A percentile compares a stretch with the other conserved stretches of the same genome.
Evolutionary conservation across 2,888 invertebrate species (phyloP).

Genomic region (Iselma pallidipennis): DNA sequence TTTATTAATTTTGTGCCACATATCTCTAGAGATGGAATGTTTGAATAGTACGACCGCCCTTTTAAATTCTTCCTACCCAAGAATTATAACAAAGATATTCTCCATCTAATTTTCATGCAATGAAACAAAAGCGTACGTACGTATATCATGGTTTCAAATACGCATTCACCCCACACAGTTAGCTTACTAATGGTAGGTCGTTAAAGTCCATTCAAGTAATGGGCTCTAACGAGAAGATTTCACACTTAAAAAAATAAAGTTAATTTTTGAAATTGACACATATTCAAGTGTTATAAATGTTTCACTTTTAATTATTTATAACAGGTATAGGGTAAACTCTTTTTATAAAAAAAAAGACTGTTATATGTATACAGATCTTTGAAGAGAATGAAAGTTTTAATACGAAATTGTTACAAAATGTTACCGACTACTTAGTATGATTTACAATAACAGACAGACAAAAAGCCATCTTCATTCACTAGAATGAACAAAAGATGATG

Average conservation of each 20-base stretch:
- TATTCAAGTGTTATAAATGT: not conserved
- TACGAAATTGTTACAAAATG: not conserved
- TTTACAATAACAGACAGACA: not conserved
- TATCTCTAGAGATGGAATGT: not conserved
- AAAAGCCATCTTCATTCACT: not conserved
- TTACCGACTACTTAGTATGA: not conserved
- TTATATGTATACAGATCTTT: too few species aligned
- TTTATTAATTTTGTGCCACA: not conserved
- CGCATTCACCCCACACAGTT: not conserved
- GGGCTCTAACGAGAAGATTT: not conserved
- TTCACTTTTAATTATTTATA: not conserved
- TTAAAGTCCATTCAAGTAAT: not conserved
- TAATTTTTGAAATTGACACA: not conserved
- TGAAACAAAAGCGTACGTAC: not conserved
- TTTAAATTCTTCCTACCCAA: too few species aligned
- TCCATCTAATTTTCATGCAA: not conserved
- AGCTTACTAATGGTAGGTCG: not conserved
- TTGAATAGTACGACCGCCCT: not conserved
- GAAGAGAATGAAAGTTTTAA: not conserved
- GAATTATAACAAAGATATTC: too few species aligned
- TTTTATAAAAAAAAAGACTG: too few species aligned
- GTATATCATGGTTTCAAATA: not conserved
- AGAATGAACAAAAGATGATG: not conserved
- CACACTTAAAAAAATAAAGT: not conserved
- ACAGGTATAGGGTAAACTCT: not conserved